Conservation (phyloP, 2,113 vertebrate species). For the Malurus melanocephalus region DNA sequence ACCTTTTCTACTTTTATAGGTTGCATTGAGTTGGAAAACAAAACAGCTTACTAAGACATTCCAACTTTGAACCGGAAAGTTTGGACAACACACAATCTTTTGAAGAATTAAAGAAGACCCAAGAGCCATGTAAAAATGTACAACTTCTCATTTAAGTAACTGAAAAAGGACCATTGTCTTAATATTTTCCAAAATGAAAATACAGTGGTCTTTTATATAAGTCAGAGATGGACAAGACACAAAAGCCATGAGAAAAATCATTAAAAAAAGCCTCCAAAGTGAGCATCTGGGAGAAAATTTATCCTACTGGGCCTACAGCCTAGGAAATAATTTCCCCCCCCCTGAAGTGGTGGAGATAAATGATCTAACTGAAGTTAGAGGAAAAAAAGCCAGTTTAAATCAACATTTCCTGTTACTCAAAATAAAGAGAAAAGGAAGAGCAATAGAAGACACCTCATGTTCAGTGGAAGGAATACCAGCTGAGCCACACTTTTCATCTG, state of each 20-base stretch:
- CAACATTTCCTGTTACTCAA: not conserved
- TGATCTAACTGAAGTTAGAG: not conserved
- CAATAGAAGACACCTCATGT: not conserved
- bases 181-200: not conserved
- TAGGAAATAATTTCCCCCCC: not conserved
- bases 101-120: not conserved
- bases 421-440: not conserved
- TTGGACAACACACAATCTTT: not conserved
- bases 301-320: not conserved
- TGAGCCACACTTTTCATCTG: not conserved
- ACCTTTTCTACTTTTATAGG: not conserved
- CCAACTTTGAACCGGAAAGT: not conserved
- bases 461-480: constrained; percentile 5
- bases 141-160: not conserved
- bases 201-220: not conserved
- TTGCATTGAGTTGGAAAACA: not conserved
- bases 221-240: not conserved
- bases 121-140: not conserved
- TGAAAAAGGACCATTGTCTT: not conserved
- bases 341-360: constrained; percentile 19
- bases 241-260: not conserved
- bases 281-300: constrained; percentile 5
- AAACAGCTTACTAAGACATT: not conserved
- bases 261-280: constrained; percentile 23
- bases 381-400: constrained; percentile 1